A percentile compares a stretch with the other conserved stretches of the same genome.
phyloP scores from a whole-genome alignment of 2,888 invertebrate species.

The Volucella bombylans region DNA sequence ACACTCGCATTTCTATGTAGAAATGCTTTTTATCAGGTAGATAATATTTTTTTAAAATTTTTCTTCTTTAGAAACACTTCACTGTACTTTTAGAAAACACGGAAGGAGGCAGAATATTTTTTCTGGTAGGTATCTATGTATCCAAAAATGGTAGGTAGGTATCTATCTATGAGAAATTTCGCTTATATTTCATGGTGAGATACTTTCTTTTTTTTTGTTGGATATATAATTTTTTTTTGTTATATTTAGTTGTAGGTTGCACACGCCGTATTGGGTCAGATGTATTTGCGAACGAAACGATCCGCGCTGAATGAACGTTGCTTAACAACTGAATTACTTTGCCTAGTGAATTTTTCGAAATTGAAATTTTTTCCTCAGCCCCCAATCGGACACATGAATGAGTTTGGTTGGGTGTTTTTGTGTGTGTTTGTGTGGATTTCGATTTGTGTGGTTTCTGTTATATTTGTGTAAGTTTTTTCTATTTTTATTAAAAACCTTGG shows the following conservation, averaged over 20 bases:
- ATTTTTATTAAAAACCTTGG: conserved; percentile 46
- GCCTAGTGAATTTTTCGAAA: conserved; percentile 67
- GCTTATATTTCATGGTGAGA: conserved; percentile 69
- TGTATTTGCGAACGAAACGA: conserved; percentile 75
- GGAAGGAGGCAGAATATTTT: conserved; percentile 71
- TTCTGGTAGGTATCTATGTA: conserved; percentile 58
- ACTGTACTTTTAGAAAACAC: conserved; percentile 67
- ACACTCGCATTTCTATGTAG: conserved; percentile 49
- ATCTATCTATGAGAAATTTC: conserved; percentile 70
- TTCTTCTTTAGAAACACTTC: conserved; percentile 47
- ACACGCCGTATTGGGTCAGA: conserved; percentile 65
- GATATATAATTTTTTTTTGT: neutral
- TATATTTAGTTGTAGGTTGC: conserved; percentile 26
- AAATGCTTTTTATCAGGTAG: conserved; percentile 52
- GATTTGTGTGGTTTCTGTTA: too few species aligned
- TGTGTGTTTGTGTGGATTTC: conserved; percentile 8
- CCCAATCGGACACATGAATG: neutral
- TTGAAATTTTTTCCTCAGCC: conserved; percentile 46
- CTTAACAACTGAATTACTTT: conserved; percentile 77
- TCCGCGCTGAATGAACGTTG: conserved; percentile 79
- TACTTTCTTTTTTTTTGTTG: conserved; percentile 60
- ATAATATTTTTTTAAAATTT: conserved; percentile 36
- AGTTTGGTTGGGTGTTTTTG: too few species aligned
- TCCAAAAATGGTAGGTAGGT: conserved; percentile 17
- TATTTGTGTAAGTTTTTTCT: conserved; percentile 61